Conservation (phyloP, 2,113 vertebrate genomes). For the Okapia johnstoni region DNA sequence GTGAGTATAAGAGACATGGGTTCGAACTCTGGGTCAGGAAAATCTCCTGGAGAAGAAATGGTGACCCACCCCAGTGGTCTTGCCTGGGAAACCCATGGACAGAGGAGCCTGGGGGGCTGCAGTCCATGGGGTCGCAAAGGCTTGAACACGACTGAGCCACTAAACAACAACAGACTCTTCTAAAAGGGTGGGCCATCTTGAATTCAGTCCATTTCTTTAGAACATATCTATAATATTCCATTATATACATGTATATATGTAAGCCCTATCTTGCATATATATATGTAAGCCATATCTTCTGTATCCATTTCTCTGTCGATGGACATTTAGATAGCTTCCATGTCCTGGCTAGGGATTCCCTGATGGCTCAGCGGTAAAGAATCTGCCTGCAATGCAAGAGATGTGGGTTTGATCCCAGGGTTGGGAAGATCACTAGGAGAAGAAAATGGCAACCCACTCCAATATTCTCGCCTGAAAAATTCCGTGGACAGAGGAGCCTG, state of each 20-base stretch:
- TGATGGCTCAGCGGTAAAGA: background rate
- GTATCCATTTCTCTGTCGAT: background rate
- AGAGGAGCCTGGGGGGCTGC: background rate
- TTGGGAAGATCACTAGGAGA: background rate
- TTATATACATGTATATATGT: too few relatives aligned
- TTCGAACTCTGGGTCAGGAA: background rate
- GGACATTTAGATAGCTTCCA: background rate
- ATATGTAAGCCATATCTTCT: background rate
- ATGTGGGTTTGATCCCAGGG: rapidly evolving
- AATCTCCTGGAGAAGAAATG: background rate
- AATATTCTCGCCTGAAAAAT: background rate
- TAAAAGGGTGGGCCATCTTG: background rate
- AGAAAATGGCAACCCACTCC: background rate
- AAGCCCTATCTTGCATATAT: too few relatives aligned
- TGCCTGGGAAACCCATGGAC: background rate
- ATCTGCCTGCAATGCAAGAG: background rate
- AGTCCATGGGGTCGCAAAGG: background rate
- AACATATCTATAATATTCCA: background rate
- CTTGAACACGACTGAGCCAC: background rate
- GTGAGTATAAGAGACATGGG: background rate
- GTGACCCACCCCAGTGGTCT: background rate
- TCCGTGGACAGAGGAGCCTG: background rate
- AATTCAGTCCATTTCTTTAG: background rate
- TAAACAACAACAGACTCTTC: background rate
- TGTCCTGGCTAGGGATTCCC: background rate